These are phyloP conservation scores for Musca vetustissima DNA, from an alignment of 1,140 invertebrate species.

Conservation along the genomic window DNA sequence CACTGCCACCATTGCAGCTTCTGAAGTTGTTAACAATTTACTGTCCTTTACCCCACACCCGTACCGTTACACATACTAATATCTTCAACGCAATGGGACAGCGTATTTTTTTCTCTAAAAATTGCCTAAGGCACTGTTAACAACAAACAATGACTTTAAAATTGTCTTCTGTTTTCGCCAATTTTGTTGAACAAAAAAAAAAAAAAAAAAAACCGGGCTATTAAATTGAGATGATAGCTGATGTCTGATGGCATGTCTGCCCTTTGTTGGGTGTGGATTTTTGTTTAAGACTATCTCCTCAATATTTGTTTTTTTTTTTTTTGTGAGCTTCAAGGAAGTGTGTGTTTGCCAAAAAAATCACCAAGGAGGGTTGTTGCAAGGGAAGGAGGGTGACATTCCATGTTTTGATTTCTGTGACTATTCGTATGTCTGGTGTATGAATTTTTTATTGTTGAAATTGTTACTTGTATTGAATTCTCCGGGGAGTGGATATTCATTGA, in stretches of 20 bases:
- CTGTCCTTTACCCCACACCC: background rate
- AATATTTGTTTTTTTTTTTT: background rate
- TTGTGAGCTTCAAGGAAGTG: too few relatives aligned
- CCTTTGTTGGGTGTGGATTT: background rate
- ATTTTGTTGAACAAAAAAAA: background rate
- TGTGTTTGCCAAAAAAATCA: background rate
- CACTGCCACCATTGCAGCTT: background rate
- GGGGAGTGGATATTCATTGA: conserved; percentile 5
- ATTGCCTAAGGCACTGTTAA: background rate
- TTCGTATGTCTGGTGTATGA: too few relatives aligned
- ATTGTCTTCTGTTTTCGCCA: conserved; percentile 26
- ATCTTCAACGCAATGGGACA: background rate
- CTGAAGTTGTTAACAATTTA: background rate
- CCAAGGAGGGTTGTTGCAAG: too few relatives aligned
- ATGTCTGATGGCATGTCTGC: background rate
- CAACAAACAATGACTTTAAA: conserved; percentile 28
- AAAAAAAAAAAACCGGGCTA: background rate
- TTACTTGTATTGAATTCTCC: background rate
- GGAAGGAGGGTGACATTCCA: too few relatives aligned
- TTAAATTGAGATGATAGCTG: conserved; percentile 12
- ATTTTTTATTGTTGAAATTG: too few relatives aligned
- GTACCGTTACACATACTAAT: background rate
- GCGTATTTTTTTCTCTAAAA: background rate
- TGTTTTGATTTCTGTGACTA: too few relatives aligned
- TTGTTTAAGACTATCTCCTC: background rate